Percentiles rank a stretch among this genome's conserved stretches.
Evolutionary conservation across 2,888 invertebrate species (phyloP).

Genomic region (Pilophorus perplexus): DNA sequence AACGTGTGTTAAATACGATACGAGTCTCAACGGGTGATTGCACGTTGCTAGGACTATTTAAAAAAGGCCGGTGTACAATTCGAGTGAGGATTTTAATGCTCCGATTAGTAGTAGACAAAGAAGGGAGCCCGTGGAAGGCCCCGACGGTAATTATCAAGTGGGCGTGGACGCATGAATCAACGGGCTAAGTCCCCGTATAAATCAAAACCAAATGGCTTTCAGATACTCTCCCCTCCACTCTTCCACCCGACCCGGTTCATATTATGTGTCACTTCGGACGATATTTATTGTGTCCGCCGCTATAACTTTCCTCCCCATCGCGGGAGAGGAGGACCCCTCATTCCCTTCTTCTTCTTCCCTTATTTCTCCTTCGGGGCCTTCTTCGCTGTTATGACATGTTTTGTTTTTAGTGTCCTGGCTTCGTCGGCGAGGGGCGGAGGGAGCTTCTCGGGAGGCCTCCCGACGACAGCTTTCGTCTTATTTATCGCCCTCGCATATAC

Average conservation of each 20-base stretch:
- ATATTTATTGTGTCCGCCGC: slow-evolving; percentile 43
- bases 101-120: slow-evolving; percentile 40
- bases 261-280: slow-evolving; percentile 42
- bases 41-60: too few species aligned
- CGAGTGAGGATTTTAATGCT: slow-evolving; percentile 29
- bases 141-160: slow-evolving; percentile 42
- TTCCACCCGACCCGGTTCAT: slow-evolving; percentile 33
- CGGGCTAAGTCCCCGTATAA: slow-evolving; percentile 35
- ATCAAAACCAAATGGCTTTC: slow-evolving; percentile 41
- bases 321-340: too few species aligned
- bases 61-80: too few species aligned
- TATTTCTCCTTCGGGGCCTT: slow-evolving; percentile 10
- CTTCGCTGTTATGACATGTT: slow-evolving; percentile 39
- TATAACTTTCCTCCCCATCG: slow-evolving; percentile 32
- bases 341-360: neutral
- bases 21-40: too few species aligned
- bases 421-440: neutral
- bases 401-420: slow-evolving; percentile 40
- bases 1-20: too few species aligned
- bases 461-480: slow-evolving; percentile 39
- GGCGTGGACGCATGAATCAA: slow-evolving; percentile 43
- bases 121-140: slow-evolving; percentile 32
- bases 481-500: slow-evolving; percentile 34
- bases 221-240: slow-evolving; percentile 37
- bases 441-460: slow-evolving; percentile 21